phyloP scores from a whole-genome alignment of 37 sponge, comb jelly and placozoan genomes.

The Chondrosia reniformis region DNA sequence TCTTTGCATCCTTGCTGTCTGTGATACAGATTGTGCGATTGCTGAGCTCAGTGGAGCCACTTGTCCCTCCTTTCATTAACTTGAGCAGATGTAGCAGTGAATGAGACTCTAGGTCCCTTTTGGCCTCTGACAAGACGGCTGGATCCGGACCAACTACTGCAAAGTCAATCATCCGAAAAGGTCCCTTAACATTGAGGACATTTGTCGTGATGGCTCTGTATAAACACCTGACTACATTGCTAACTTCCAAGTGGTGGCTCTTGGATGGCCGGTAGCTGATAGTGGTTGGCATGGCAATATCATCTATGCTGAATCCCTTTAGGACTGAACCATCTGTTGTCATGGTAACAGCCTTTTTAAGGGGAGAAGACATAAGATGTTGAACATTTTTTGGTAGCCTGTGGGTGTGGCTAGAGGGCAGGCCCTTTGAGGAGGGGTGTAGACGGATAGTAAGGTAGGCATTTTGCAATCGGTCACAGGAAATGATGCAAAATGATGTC shows the following conservation, averaged over 20 bases:
- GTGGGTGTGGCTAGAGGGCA: background rate
- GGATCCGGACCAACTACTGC: background rate
- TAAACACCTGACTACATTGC: background rate
- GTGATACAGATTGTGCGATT: background rate
- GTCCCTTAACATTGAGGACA: background rate
- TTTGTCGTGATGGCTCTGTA: background rate
- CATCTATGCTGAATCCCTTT: background rate
- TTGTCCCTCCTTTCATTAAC: too few species aligned
- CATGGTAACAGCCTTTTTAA: too few species aligned
- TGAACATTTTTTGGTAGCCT: background rate
- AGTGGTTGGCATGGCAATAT: background rate
- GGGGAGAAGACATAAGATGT: background rate
- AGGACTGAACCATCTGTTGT: background rate
- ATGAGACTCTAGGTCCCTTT: background rate
- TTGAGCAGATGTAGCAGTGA: background rate
- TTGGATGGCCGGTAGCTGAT: background rate
- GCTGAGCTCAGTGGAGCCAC: background rate
- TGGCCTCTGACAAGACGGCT: background rate
- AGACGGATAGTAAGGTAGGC: background rate
- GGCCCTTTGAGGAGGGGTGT: background rate
- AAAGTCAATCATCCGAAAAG: constrained; percentile 5
- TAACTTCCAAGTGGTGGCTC: background rate
- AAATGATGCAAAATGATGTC: constrained; percentile 13
- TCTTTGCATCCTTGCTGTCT: background rate
- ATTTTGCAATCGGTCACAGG: background rate